Base-by-base conservation (phyloP, 2,113 vertebrate genomes). In the human (Homo sapiens) region DNA sequence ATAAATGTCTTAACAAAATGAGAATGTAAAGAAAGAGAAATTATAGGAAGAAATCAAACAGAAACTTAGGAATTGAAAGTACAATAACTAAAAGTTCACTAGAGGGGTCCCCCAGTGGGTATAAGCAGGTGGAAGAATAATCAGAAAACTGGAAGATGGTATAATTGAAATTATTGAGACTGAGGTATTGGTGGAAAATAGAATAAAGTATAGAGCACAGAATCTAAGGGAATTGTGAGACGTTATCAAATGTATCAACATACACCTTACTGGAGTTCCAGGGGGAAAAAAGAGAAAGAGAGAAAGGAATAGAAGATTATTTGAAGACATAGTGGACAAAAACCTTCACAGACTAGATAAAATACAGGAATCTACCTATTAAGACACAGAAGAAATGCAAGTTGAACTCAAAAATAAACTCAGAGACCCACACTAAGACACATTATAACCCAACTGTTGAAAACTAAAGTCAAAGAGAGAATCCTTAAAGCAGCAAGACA, bases 161-260 rank as follows among this genome's bases (percentile, higher is more conserved):
- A 38, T 4, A 22, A 7, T 38, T 38, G 18, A 38, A 72, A 72
- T 72, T n/a, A 72, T 38, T 68, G n/a, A 72, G n/a, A 38, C 18
- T 8, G 8, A 18, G 5, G 2, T 38, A 8, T 72, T 5, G n/a
- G 38, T 22, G 0, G 68, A 38, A 72, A 72, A 72, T 22, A 0
- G n/a, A 72, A 72, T 22, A 72, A 38, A 72, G n/a, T 38, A 38
- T 22, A 72, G 68, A 38, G n/a, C n/a, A 68, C 18, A 38, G 68
- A 72, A 38, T 72, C 68, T 72, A 35, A 68, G 14, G 68, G 68
- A 38, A 18, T 23, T 35, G 3, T 72, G 68, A 18, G n/a, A 38
- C n/a, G 22, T 38, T 18, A 7, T 3, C n/a, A 38, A 72, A n/a
- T 72, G n/a, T 20, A 35, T 22, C 35, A n/a, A 72, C 18, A 22